phyloP scores from a whole-genome alignment of 1,140 invertebrate genomes.

The Platorchestia sp. region DNA sequence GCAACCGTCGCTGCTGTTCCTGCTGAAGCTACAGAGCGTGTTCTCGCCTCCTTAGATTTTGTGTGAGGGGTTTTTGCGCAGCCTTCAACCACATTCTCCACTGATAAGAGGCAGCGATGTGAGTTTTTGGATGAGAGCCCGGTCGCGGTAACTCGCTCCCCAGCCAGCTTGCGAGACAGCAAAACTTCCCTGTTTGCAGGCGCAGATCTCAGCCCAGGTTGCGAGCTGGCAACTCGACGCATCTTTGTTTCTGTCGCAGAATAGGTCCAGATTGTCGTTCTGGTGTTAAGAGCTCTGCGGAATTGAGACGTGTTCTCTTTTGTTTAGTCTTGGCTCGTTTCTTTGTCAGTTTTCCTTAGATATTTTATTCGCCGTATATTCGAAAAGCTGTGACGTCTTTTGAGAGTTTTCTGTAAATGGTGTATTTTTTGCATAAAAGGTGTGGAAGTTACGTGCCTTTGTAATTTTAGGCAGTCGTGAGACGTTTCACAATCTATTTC shows the following conservation, averaged over 20 bases:
- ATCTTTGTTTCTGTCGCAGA: background rate
- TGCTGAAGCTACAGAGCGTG: background rate
- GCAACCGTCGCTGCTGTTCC: background rate
- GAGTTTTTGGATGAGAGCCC: background rate
- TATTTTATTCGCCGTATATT: background rate
- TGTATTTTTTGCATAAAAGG: background rate
- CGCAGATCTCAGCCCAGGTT: background rate
- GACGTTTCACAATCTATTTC: too few species aligned
- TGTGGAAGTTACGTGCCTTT: background rate
- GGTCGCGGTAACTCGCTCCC: background rate
- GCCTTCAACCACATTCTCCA: background rate
- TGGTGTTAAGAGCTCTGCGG: background rate
- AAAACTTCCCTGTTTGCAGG: background rate
- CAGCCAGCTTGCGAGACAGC: background rate
- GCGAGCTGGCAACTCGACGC: background rate
- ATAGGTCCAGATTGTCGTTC: background rate
- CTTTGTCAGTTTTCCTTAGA: background rate
- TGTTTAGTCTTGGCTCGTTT: background rate
- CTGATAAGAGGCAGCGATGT: background rate
- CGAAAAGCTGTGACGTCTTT: background rate
- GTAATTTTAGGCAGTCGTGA: too few species aligned
- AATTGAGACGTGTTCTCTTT: background rate
- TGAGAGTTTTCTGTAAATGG: background rate
- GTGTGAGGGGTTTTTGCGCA: background rate
- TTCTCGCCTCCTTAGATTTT: background rate